These are phyloP conservation scores for Coptotermes formosanus DNA, from an alignment of 1,140 invertebrate species.

Conservation along the genomic window DNA sequence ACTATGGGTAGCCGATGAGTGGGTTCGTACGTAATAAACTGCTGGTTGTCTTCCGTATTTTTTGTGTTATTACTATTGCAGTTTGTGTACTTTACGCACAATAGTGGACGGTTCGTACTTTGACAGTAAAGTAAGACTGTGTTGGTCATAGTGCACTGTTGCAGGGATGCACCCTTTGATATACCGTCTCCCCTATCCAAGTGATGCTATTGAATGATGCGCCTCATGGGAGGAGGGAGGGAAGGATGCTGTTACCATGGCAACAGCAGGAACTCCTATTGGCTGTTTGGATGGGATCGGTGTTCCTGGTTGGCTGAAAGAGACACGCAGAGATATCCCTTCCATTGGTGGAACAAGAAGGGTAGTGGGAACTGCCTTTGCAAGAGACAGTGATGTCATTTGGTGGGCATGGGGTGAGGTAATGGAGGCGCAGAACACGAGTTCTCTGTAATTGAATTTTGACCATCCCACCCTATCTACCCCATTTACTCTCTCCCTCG, in stretches of 20 bases:
- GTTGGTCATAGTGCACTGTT: not conserved
- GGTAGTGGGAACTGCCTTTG: not conserved
- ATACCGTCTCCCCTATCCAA: not conserved
- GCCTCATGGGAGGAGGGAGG: not conserved
- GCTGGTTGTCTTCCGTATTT: too few relatives aligned
- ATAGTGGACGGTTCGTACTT: too few relatives aligned
- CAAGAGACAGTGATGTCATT: not conserved
- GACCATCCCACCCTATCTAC: not conserved
- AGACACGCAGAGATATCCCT: not conserved
- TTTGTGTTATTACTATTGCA: too few relatives aligned
- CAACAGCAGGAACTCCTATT: not conserved
- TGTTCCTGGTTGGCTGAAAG: conserved; percentile 10
- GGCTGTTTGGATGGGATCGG: not conserved
- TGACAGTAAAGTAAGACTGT: too few relatives aligned
- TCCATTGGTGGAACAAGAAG: not conserved
- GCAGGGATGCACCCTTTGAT: not conserved
- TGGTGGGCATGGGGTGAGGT: not conserved
- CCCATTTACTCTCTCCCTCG: not conserved
- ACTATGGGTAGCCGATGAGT: too few relatives aligned
- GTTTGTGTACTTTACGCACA: too few relatives aligned
- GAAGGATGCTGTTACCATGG: not conserved
- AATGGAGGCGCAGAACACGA: too few relatives aligned
- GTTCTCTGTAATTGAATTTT: conserved; percentile 13
- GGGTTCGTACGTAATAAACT: too few relatives aligned
- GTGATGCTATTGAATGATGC: conserved; percentile 17